Evolutionary conservation across 2,113 vertebrate genomes (phyloP), one percentile per base, ranked within the genome.

Genomic region (Solea solea): DNA sequence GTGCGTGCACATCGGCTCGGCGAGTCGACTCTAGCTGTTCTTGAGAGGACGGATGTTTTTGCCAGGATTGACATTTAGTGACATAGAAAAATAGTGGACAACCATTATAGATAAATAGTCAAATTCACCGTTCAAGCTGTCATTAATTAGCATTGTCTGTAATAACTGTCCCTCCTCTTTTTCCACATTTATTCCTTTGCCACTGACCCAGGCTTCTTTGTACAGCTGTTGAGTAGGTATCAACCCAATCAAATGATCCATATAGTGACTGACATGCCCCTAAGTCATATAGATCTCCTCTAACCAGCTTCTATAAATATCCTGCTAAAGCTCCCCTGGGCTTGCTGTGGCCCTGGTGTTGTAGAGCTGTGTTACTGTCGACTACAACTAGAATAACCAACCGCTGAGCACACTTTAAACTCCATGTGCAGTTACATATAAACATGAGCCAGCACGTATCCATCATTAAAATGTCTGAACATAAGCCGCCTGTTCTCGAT

Each of bases 241-340:
- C 63, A 82, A 2, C 63, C 52, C 65, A 61, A 45, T 65, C 12
- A 49, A 72, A 76, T 84, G 66, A 90, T 73, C 82, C 65, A 67
- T 83, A 16, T 65, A 60, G n/a, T 68, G 72, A 53, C 64, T 86
- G 69, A 40, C 64, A 69, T 69, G 81, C 72, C 70, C 64, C 70
- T 69, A 65, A 87, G 71, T 85, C 72, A 16, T 85, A 86, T 88
- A 80, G 82, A 90, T 91, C 80, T 80, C 76, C 76, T 77, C 62
- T 86, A 73, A 69, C 61, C 75, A 66, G 71, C 40, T 57, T 69
- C 89, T 92, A 88, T 85, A 88, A 83, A 90, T 89, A 90, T 45
- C 77, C 62, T n/a, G 69, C 50, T 69, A 64, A 68, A 83, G 59
- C 75, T 60, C 82, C 78, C 62, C 69, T 0, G 76, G 84, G 74